phyloP scores from a whole-genome alignment of 1,140 invertebrate species.

The Heliconius melpomene region DNA sequence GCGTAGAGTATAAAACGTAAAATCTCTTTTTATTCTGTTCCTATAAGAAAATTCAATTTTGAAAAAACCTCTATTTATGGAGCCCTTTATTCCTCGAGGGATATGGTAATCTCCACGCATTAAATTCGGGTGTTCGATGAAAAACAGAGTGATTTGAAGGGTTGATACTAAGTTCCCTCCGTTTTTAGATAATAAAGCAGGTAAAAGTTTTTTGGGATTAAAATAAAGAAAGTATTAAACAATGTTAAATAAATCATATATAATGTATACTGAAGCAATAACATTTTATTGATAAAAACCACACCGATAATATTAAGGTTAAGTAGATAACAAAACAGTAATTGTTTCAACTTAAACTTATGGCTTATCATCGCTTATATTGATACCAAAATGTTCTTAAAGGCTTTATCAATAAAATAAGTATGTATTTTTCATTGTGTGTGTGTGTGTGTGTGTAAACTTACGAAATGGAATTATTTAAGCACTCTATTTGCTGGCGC shows the following conservation, averaged over 20 bases:
- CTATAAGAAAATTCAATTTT: too few species aligned
- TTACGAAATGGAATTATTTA: constrained; percentile 95
- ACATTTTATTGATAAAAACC: not conserved
- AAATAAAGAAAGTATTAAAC: too few species aligned
- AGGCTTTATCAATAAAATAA: not conserved
- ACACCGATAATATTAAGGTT: not conserved
- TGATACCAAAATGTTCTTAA: not conserved
- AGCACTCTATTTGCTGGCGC: constrained; percentile 92
- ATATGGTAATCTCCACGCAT: too few species aligned
- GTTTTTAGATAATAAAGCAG: too few species aligned
- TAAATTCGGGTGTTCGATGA: too few species aligned
- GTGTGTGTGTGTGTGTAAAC: constrained; percentile 20
- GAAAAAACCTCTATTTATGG: too few species aligned
- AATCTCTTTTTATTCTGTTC: too few species aligned
- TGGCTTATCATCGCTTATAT: not conserved
- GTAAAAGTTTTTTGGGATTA: too few species aligned
- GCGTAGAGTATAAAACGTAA: too few species aligned
- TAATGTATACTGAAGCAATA: not conserved
- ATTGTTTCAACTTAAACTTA: not conserved
- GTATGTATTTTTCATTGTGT: not conserved
- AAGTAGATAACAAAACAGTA: constrained; percentile 7
- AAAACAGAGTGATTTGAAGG: too few species aligned
- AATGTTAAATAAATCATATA: not conserved
- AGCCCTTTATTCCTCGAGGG: too few species aligned
- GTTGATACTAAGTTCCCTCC: too few species aligned